phyloP scores from a whole-genome alignment of 92 coral and sea anemone species.

The Muricea muricata region DNA sequence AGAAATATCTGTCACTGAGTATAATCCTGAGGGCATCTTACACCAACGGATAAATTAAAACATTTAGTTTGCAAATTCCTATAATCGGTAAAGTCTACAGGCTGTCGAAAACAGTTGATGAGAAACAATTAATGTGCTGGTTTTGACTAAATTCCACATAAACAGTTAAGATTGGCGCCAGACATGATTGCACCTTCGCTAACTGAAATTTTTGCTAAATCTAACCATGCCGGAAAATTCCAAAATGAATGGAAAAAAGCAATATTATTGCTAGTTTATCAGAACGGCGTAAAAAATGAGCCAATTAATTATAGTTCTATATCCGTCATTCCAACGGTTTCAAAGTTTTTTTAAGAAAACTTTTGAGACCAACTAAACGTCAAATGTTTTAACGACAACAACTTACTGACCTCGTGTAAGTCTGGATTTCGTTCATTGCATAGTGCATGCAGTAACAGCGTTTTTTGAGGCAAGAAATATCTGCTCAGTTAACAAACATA shows the following conservation, averaged over 20 bases:
- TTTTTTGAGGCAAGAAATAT: slow-evolving; percentile 9
- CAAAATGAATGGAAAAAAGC: slow-evolving; percentile 11
- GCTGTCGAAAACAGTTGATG: not conserved
- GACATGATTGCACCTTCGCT: not conserved
- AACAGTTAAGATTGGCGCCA: not conserved
- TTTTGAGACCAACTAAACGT: slow-evolving; percentile 36
- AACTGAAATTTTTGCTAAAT: not conserved
- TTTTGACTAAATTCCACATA: not conserved
- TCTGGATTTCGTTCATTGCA: slow-evolving; percentile 46
- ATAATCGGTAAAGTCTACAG: not conserved
- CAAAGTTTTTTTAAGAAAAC: slow-evolving; percentile 24
- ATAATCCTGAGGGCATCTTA: not conserved
- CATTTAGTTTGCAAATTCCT: not conserved
- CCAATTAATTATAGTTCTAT: slow-evolving; percentile 49
- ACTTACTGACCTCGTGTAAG: slow-evolving; percentile 19
- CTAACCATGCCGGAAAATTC: not conserved
- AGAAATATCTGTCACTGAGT: not conserved
- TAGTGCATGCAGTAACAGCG: slow-evolving; percentile 23
- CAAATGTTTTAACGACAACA: slow-evolving; percentile 12
- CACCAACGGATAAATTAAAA: not conserved
- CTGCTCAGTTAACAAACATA: slow-evolving; percentile 32
- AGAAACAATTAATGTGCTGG: not conserved
- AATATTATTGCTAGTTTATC: slow-evolving; percentile 14
- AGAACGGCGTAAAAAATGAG: slow-evolving; percentile 1
- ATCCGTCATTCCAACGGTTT: slow-evolving; percentile 36